Conservation (phyloP, 2,113 vertebrate species). For the Apeltes quadracus region DNA sequence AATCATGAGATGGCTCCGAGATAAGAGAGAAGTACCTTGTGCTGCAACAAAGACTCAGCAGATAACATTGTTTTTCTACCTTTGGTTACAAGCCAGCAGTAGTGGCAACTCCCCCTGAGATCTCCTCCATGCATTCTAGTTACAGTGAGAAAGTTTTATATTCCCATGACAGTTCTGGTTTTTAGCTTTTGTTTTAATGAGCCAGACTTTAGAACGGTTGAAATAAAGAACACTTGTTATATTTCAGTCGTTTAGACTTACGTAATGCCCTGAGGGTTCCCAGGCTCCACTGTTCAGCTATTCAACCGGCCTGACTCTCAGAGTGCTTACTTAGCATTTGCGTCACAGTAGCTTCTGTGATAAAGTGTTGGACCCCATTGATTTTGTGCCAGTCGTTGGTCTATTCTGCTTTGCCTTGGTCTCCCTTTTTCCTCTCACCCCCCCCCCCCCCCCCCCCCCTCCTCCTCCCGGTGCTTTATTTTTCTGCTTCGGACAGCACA, state of each 20-base stretch:
- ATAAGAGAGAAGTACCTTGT: conserved; percentile 47
- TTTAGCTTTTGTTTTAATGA: not conserved
- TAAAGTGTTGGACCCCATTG: conserved; percentile 68
- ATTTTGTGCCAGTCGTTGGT: conserved; percentile 74
- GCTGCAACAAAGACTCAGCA: conserved; percentile 41
- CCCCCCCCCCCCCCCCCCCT: conserved; percentile 4
- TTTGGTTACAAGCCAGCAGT: conserved; percentile 55
- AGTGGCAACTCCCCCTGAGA: conserved; percentile 42
- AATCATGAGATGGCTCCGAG: conserved; percentile 50
- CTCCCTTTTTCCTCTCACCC: conserved; percentile 1
- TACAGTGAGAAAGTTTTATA: too few relatives aligned
- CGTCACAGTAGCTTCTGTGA: conserved; percentile 63
- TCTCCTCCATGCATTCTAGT: conserved; percentile 25
- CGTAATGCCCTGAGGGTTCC: conserved; percentile 6
- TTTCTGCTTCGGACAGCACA: conserved; percentile 52
- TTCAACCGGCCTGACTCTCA: conserved; percentile 38
- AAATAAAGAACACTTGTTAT: not conserved
- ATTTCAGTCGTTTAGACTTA: not conserved
- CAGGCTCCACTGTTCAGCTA: conserved; percentile 34
- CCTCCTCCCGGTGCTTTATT: conserved; percentile 10
- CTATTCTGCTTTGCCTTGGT: conserved; percentile 50
- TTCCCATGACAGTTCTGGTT: not conserved
- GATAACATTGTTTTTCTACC: conserved; percentile 58
- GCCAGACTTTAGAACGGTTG: not conserved
- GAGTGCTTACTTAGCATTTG: conserved; percentile 74